Evolutionary conservation across 2,888 invertebrate species (phyloP).

Genomic region (Schizotus pectinicornis): DNA sequence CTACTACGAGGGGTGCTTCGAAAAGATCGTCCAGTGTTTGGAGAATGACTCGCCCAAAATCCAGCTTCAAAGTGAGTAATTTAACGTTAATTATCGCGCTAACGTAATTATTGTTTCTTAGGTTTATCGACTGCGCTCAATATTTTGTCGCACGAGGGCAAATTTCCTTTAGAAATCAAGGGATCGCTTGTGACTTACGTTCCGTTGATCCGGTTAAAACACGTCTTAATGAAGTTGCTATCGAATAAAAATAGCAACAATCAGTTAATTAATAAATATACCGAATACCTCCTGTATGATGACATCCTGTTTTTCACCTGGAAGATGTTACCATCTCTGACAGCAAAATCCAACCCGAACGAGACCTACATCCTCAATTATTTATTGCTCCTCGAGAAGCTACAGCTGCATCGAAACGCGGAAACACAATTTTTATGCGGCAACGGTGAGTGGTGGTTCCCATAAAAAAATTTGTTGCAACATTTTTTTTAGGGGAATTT

Average conservation of each 20-base stretch:
- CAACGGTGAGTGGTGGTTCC: constrained; percentile 39
- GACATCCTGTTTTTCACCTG: constrained; percentile 80
- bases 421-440: constrained; percentile 49
- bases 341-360: constrained; percentile 63
- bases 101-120: constrained; percentile 35
- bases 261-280: constrained; percentile 70
- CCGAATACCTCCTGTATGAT: constrained; percentile 75
- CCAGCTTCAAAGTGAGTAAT: constrained; percentile 52
- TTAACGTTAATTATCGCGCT: constrained; percentile 47
- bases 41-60: constrained; percentile 51
- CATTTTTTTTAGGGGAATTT: constrained; percentile 42
- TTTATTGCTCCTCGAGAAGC: constrained; percentile 51
- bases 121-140: constrained; percentile 77
- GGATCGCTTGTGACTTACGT: constrained; percentile 65
- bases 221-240: constrained; percentile 69
- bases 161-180: constrained; percentile 65
- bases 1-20: constrained; percentile 71
- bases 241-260: constrained; percentile 68
- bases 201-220: constrained; percentile 71
- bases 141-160: constrained; percentile 74
- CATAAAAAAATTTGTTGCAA: constrained; percentile 7
- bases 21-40: constrained; percentile 66
- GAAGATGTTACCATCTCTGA: constrained; percentile 65
- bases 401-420: constrained; percentile 47
- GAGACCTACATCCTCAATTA: constrained; percentile 55